Evolutionary conservation across 2,888 invertebrate species (phyloP).

Genomic region (Tricholauxania praeusta): DNA sequence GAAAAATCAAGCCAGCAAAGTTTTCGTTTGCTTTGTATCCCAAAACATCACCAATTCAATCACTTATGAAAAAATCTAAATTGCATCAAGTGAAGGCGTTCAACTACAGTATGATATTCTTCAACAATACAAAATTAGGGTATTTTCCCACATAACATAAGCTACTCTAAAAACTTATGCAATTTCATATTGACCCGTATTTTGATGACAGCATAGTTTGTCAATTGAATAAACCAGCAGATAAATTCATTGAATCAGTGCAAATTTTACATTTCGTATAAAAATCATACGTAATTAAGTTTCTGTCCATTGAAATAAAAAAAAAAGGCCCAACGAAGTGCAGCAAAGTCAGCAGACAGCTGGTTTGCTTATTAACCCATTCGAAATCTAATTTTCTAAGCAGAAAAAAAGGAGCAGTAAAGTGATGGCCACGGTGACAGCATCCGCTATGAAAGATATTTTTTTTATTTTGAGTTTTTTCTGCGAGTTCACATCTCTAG

Average conservation of each 20-base stretch:
- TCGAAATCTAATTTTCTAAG: slow-evolving; percentile 40
- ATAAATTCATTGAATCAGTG: slow-evolving; percentile 1
- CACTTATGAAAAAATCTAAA: slow-evolving; percentile 9
- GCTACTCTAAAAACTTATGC: not conserved
- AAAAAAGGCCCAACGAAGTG: not conserved
- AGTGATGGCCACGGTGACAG: slow-evolving; percentile 27
- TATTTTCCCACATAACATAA: not conserved
- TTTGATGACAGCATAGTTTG: not conserved
- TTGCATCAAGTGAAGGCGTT: slow-evolving; percentile 4
- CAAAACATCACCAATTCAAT: no score
- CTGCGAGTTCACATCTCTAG: no score
- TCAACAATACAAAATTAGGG: not conserved
- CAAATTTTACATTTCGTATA: not conserved
- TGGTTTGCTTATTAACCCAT: slow-evolving; percentile 32
- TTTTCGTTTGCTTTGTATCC: no score
- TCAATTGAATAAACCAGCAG: slow-evolving; percentile 14
- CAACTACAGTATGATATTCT: not conserved
- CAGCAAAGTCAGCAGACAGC: not conserved
- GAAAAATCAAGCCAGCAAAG: no score
- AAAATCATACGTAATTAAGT: no score
- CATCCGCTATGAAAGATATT: slow-evolving; percentile 53
- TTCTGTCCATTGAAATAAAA: no score
- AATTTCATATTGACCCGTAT: slow-evolving; percentile 16
- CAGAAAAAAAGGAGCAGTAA: slow-evolving; percentile 33
- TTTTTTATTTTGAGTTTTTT: slow-evolving; percentile 3